Evolutionary conservation across 2,888 invertebrate genomes (phyloP).

Genomic region (Diarsia rubi): DNA sequence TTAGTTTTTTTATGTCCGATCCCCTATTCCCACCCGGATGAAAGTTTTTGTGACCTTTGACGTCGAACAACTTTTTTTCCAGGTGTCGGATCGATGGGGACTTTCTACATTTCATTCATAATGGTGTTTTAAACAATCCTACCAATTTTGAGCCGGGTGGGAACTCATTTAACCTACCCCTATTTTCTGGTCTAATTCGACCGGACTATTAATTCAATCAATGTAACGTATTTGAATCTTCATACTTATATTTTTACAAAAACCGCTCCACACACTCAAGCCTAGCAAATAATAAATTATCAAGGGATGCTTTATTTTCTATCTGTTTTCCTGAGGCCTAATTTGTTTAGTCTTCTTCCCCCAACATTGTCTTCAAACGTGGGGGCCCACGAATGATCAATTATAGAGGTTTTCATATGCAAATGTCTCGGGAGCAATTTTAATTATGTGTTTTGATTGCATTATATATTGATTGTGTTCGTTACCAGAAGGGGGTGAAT

Average conservation of each 20-base stretch:
- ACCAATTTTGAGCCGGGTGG: too few relatives aligned
- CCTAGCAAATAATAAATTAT: conserved; percentile 51
- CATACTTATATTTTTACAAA: background rate
- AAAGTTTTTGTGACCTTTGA: too few relatives aligned
- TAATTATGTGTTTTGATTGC: conserved; percentile 88
- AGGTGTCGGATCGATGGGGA: too few relatives aligned
- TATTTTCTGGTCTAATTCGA: too few relatives aligned
- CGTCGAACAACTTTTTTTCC: too few relatives aligned
- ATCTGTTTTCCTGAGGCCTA: conserved; percentile 71
- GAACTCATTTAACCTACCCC: too few relatives aligned
- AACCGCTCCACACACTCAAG: conserved; percentile 5
- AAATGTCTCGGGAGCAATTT: conserved; percentile 87
- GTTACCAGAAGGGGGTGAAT: conserved; percentile 76
- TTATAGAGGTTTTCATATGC: conserved; percentile 90
- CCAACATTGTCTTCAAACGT: conserved; percentile 74
- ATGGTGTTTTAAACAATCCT: too few relatives aligned
- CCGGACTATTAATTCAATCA: too few relatives aligned
- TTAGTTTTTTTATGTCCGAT: too few relatives aligned
- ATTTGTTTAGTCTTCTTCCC: conserved; percentile 77
- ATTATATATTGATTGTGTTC: conserved; percentile 88
- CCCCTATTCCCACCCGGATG: too few relatives aligned
- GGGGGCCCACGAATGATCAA: conserved; percentile 81
- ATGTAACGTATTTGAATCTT: background rate
- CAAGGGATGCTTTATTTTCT: conserved; percentile 52
- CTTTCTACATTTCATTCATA: too few relatives aligned